Percentiles rank a stretch among this genome's conserved stretches.
phyloP scores from a whole-genome alignment of 53 echinoderm and acorn worm genomes.

The Echinometra lucunter region DNA sequence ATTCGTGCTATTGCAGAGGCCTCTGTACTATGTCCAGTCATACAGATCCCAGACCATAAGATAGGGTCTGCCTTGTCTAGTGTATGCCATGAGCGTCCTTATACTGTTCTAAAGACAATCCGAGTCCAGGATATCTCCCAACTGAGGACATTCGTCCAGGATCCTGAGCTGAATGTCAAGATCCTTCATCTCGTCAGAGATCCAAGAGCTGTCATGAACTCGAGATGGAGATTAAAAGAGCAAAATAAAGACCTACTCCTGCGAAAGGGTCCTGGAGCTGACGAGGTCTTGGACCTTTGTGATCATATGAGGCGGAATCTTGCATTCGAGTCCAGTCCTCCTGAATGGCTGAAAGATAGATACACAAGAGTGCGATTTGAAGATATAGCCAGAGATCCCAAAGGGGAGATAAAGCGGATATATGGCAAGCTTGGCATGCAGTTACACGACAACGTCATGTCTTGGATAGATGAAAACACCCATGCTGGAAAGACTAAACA shows the following conservation, averaged over 20 bases:
- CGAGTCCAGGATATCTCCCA: conserved; percentile 73
- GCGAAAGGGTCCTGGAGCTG: conserved; percentile 61
- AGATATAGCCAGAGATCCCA: conserved; percentile 75
- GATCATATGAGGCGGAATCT: conserved; percentile 75
- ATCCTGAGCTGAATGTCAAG: conserved; percentile 66
- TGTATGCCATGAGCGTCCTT: conserved; percentile 24
- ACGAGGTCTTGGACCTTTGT: conserved; percentile 79
- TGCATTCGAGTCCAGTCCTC: conserved; percentile 41
- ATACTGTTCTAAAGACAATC: conserved; percentile 82
- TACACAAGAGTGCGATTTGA: conserved; percentile 83
- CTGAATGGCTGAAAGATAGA: conserved; percentile 74
- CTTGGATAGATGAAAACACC: conserved; percentile 49
- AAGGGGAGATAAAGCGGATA: conserved; percentile 61
- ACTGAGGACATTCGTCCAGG: conserved; percentile 68
- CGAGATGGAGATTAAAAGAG: conserved; percentile 67
- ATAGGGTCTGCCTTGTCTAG: conserved; percentile 33
- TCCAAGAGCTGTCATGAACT: conserved; percentile 83
- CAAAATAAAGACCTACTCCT: conserved; percentile 77
- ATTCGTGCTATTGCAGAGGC: conserved; percentile 13
- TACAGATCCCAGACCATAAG: background rate
- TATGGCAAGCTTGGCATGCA: conserved; percentile 51
- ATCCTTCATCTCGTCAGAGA: conserved; percentile 86
- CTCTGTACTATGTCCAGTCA: conserved; percentile 49
- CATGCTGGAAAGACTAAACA: background rate
- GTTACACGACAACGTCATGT: conserved; percentile 34